Percentiles rank a stretch among this genome's conserved stretches.
These are phyloP conservation scores for Cercopithecus diana DNA, from an alignment of 2,797 vertebrate species.

Conservation along the genomic window DNA sequence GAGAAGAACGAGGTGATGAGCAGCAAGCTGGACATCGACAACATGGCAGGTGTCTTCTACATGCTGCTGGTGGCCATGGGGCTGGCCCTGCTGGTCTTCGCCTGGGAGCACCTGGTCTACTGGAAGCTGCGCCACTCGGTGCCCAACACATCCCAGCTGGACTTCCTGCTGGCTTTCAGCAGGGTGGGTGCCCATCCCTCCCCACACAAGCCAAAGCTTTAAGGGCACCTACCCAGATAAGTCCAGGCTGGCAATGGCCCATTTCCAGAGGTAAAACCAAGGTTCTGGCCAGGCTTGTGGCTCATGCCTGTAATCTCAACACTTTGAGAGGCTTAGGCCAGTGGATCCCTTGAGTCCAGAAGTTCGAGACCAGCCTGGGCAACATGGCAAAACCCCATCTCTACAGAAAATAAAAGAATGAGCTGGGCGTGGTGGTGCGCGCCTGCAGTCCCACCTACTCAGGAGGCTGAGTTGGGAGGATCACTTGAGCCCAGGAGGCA, in stretches of 20 bases:
- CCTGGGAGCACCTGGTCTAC: conserved; percentile 98
- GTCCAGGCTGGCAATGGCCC: not conserved
- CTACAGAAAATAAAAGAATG: not conserved
- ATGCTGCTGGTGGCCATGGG: conserved; percentile 99
- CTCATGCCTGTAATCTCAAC: not conserved
- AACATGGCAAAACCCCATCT: not conserved
- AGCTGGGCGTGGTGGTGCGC: not conserved
- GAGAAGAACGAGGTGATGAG: conserved; percentile 99
- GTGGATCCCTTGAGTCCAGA: not conserved
- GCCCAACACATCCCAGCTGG: conserved; percentile 89
- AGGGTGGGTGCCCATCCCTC: conserved; percentile 87
- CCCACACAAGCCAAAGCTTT: not conserved
- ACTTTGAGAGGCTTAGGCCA: not conserved
- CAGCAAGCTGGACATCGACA: conserved; percentile 99
- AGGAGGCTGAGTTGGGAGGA: not conserved
- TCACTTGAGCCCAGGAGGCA: not conserved
- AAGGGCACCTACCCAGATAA: not conserved
- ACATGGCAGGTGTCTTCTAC: conserved; percentile 99
- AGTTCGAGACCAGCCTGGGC: not conserved
- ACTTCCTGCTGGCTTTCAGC: conserved; percentile 96
- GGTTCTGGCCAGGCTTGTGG: not conserved
- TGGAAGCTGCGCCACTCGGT: conserved; percentile 95
- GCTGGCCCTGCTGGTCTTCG: conserved; percentile 96
- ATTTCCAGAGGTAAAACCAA: not conserved
- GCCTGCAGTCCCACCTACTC: not conserved